Base-by-base conservation (phyloP, 2,113 vertebrate species). In the Phalacrocorax pelagicus region DNA sequence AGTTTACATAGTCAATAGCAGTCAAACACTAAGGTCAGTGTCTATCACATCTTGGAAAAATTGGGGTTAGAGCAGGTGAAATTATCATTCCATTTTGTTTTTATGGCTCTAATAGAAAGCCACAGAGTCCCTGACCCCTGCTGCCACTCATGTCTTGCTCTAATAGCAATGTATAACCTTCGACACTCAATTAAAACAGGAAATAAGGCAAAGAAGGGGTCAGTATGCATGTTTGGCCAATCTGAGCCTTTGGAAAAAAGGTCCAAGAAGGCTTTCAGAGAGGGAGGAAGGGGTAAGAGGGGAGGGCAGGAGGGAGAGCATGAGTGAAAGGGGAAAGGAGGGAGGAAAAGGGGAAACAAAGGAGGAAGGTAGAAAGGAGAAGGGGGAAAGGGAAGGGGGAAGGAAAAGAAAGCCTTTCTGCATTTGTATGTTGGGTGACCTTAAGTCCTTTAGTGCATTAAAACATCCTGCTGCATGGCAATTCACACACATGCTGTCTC, bases 51-150 rank as follows among this genome's bases (percentile, higher is more conserved):
- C 97, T 93, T 81, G 55, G 95, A 98, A 98, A 98, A 98, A 98
- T 98, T 98, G 98, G 96, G 98, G 98, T 98, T 97, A 98, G 77
- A 98, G 89, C 89, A 98, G 98, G 98, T 98, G 98, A 98, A 98
- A 98, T 98, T 98, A 98, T 97, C 96, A 97, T 98, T 98, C 96
- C 91, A 66, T 97, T 98, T 98, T 98, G 95, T 47, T 97, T 98
- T 98, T 98, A 97, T 95, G 90, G 91, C 87, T 98, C 90, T 97
- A 97, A 98, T 97, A 97, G 97, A 97, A 98, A 96, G 91, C 95
- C 92, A 95, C 88, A 91, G 87, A 97, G 96, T 97, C 97, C 95
- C 89, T 98, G 98, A 98, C 97, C 98, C 82, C 70, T 96, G 87
- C 88, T 97, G 97, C 96, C 94, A 96, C 91, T 96, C 94, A 94